Conservation (phyloP, 1,140 invertebrate species). For the Contarinia nasturtii region DNA sequence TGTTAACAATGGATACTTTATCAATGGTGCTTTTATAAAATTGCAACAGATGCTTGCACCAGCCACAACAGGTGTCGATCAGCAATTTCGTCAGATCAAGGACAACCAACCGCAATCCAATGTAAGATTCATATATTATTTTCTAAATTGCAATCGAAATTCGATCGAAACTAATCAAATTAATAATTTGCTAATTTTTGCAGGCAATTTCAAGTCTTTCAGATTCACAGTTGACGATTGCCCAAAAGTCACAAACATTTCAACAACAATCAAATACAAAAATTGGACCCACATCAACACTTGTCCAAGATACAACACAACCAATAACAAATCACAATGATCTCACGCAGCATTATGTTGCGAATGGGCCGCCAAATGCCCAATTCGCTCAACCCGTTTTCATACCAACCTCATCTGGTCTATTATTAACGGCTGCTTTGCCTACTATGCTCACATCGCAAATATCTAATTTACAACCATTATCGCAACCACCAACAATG, state of each 20-base stretch:
- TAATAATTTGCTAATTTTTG: too few relatives aligned
- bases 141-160: too few relatives aligned
- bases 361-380: not conserved
- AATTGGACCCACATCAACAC: not conserved
- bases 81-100: not conserved
- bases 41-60: constrained; percentile 14
- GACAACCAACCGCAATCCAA: not conserved
- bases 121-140: not conserved
- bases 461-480: not conserved
- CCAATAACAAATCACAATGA: not conserved
- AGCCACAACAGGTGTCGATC: not conserved
- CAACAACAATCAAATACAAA: not conserved
- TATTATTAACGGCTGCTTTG: constrained; percentile 16
- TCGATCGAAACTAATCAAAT: too few relatives aligned
- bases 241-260: too few relatives aligned
- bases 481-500: constrained; percentile 6
- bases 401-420: constrained; percentile 18
- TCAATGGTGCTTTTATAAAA: constrained; percentile 23
- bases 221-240: too few relatives aligned
- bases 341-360: not conserved
- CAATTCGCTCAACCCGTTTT: constrained; percentile 11
- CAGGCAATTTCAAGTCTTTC: not conserved
- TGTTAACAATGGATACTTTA: constrained; percentile 10
- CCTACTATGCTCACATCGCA: constrained; percentile 9
- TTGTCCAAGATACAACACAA: not conserved